phyloP scores from a whole-genome alignment of 2,888 invertebrate genomes.

The Lithophane semibrunnea region DNA sequence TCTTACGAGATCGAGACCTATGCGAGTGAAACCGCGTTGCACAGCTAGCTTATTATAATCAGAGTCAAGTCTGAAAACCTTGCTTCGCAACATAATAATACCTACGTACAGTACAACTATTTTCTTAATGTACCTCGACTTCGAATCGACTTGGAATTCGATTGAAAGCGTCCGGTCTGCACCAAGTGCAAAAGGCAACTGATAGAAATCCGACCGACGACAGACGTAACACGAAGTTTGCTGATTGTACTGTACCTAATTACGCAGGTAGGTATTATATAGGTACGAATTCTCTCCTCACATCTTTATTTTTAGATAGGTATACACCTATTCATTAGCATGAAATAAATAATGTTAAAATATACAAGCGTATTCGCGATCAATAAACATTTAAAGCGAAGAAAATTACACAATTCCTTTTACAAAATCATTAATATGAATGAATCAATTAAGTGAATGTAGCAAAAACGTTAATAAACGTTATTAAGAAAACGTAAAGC shows the following conservation, averaged over 20 bases:
- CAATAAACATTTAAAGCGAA: conserved; percentile 2
- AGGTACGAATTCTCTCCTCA: not conserved
- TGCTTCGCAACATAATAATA: not conserved
- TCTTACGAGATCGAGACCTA: too few species aligned
- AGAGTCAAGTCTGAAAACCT: not conserved
- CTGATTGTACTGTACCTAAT: too few species aligned
- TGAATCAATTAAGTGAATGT: conserved; percentile 35
- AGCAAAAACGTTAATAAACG: conserved; percentile 25
- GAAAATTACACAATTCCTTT: conserved; percentile 33
- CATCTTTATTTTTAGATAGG: not conserved
- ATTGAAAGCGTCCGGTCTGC: too few species aligned
- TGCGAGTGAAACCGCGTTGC: too few species aligned
- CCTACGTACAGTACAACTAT: not conserved
- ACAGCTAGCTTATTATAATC: too few species aligned
- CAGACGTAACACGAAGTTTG: too few species aligned
- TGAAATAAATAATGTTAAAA: conserved; percentile 9
- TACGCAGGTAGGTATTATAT: not conserved
- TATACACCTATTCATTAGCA: not conserved
- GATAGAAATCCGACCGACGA: too few species aligned
- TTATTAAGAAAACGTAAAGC: conserved; percentile 27
- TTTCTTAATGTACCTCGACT: too few species aligned
- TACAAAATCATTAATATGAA: conserved; percentile 38
- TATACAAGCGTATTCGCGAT: conserved; percentile 18
- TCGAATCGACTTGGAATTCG: too few species aligned
- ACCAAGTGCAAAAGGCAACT: too few species aligned